Conservation (phyloP, 30 jellyfish, hydroid and myxozoan genomes). For the Cassiopea xamachana region DNA sequence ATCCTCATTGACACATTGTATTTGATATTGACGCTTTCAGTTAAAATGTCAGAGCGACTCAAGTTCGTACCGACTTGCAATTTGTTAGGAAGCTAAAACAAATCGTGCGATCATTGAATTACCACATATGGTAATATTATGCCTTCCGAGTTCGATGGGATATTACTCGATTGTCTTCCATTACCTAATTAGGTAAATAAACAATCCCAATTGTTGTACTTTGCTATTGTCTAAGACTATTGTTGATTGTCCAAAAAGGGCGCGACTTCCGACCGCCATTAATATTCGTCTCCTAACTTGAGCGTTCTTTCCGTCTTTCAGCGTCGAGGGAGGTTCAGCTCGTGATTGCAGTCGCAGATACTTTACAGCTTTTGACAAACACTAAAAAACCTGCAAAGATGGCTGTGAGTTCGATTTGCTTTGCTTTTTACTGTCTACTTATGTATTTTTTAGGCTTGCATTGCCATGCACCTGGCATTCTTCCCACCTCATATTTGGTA, state of each 20-base stretch:
- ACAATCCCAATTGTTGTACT: background rate
- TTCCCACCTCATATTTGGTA: background rate
- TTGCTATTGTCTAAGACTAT: background rate
- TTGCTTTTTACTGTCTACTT: background rate
- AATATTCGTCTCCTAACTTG: background rate
- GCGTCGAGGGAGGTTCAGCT: constrained; percentile 1
- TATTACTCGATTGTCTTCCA: background rate
- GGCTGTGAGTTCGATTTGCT: background rate
- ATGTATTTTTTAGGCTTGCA: background rate
- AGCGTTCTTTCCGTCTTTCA: constrained; percentile 17
- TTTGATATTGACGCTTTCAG: too few relatives aligned
- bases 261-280: constrained; percentile 29
- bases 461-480: background rate
- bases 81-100: background rate
- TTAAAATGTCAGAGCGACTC: too few relatives aligned
- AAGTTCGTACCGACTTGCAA: too few relatives aligned
- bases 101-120: background rate
- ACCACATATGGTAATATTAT: constrained; percentile 9
- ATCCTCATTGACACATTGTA: too few relatives aligned
- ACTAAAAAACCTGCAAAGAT: constrained; percentile 1
- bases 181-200: background rate
- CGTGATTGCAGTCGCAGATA: background rate
- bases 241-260: constrained; percentile 1
- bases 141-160: background rate
- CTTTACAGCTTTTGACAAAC: background rate